These are phyloP conservation scores for Gadopsis marmoratus DNA, from an alignment of 2,797 vertebrate species.

Conservation along the genomic window DNA sequence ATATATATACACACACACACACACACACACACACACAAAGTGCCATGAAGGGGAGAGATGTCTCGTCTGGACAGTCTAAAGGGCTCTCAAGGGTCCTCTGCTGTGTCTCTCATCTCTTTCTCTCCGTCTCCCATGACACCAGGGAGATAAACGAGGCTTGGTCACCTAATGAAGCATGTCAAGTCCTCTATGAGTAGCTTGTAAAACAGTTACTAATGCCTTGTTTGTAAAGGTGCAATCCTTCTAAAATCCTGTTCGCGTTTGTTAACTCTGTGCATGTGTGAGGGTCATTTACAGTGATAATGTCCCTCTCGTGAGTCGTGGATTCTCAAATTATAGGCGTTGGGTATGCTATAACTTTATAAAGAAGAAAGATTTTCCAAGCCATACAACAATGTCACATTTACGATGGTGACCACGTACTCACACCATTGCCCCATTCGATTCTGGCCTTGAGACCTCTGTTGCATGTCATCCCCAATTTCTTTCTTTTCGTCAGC, in stretches of 20 bases:
- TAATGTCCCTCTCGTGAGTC: not conserved
- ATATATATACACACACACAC: constrained; percentile 29
- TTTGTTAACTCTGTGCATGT: constrained; percentile 11
- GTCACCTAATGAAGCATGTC: constrained; percentile 71
- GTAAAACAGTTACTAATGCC: constrained; percentile 54
- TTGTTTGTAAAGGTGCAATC: constrained; percentile 44
- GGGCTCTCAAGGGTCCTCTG: constrained; percentile 69
- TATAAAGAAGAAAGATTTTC: not conserved
- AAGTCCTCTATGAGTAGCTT: constrained; percentile 54
- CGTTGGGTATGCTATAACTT: not conserved
- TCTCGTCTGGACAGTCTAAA: constrained; percentile 73
- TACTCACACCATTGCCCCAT: constrained; percentile 23
- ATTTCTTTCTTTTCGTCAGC: not conserved
- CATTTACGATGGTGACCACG: constrained; percentile 22
- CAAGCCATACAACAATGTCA: not conserved
- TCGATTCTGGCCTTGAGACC: too few species aligned
- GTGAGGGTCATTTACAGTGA: constrained; percentile 17
- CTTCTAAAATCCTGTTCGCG: constrained; percentile 24
- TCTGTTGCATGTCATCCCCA: too few species aligned
- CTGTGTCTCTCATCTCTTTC: constrained; percentile 47
- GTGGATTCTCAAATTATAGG: constrained; percentile 5
- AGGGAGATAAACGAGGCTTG: constrained; percentile 55
- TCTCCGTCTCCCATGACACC: constrained; percentile 57
- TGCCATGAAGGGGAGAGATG: constrained; percentile 72
- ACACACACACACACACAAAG: constrained; percentile 49